phyloP scores from a whole-genome alignment of 1,140 invertebrate genomes.

The silkworm (Bombyx mori) region DNA sequence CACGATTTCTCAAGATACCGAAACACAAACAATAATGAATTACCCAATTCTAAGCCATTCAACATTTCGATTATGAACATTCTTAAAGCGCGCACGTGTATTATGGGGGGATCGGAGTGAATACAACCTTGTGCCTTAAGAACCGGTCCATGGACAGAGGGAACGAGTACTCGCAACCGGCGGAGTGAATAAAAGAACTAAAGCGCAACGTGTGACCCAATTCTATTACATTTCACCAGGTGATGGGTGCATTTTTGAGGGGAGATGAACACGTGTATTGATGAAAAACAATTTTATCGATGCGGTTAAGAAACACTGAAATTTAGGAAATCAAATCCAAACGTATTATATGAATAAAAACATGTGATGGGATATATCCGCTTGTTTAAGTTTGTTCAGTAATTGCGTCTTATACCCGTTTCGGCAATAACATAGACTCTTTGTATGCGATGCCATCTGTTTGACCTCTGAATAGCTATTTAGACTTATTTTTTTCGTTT shows the following conservation, averaged over 20 bases:
- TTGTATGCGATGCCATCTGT: constrained; percentile 55
- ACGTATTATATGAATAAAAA: background rate
- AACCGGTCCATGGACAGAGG: constrained; percentile 40
- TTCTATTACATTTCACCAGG: constrained; percentile 44
- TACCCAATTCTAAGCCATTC: constrained; percentile 9
- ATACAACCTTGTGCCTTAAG: constrained; percentile 26
- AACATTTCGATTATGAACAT: constrained; percentile 22
- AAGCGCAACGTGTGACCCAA: constrained; percentile 60
- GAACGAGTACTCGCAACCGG: constrained; percentile 13
- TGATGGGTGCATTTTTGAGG: constrained; percentile 56
- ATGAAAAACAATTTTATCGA: background rate
- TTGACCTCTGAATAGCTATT: constrained; percentile 57
- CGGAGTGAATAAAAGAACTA: constrained; percentile 37
- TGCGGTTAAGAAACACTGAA: background rate
- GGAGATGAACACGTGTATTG: constrained; percentile 41
- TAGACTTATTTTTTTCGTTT: constrained; percentile 13
- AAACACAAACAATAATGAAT: no score
- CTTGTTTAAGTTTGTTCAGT: constrained; percentile 24
- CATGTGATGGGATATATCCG: background rate
- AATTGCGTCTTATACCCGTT: constrained; percentile 50
- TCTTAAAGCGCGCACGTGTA: constrained; percentile 36
- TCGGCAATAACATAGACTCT: constrained; percentile 15
- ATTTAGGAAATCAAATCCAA: background rate
- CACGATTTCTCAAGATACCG: no score
- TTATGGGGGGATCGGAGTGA: constrained; percentile 27